Conservation (phyloP, 2,113 vertebrate species). For the Prochilodus magdalenae region DNA sequence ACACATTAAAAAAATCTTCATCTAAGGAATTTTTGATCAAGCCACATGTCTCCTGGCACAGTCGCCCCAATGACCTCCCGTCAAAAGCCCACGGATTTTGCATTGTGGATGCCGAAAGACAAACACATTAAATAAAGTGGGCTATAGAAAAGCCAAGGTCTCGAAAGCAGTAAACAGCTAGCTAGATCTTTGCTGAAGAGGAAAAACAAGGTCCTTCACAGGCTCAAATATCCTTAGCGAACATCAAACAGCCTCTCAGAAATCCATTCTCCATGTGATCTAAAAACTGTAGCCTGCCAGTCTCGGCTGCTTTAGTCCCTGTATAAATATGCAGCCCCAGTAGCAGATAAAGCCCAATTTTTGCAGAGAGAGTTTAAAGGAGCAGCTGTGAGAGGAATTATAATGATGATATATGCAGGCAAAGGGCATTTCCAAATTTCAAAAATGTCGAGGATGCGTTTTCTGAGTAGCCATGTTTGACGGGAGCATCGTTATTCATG, state of each 20-base stretch:
- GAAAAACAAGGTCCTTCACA: conserved; percentile 8
- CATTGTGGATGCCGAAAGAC: not conserved
- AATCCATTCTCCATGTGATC: conserved; percentile 33
- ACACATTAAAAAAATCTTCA: conserved; percentile 2
- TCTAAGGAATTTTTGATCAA: conserved; percentile 10
- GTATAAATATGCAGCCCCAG: conserved; percentile 42
- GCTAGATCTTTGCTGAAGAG: not conserved
- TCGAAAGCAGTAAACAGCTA: conserved; percentile 13
- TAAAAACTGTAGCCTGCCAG: conserved; percentile 40
- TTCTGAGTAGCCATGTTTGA: not conserved
- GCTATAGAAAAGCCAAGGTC: not conserved
- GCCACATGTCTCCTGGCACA: not conserved
- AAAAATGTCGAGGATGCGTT: not conserved
- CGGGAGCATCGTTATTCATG: not conserved
- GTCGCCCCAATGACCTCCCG: not conserved
- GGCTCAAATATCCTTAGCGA: not conserved
- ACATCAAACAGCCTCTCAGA: conserved; percentile 34
- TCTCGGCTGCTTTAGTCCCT: conserved; percentile 21
- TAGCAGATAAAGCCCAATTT: conserved; percentile 28
- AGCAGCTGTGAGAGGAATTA: conserved; percentile 32
- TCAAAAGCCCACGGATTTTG: not conserved
- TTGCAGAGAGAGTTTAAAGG: conserved; percentile 6
- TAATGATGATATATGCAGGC: conserved; percentile 23
- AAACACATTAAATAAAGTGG: not conserved
- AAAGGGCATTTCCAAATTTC: not conserved